phyloP scores from a whole-genome alignment of 1,140 invertebrate species.

The Conus ventricosus region DNA sequence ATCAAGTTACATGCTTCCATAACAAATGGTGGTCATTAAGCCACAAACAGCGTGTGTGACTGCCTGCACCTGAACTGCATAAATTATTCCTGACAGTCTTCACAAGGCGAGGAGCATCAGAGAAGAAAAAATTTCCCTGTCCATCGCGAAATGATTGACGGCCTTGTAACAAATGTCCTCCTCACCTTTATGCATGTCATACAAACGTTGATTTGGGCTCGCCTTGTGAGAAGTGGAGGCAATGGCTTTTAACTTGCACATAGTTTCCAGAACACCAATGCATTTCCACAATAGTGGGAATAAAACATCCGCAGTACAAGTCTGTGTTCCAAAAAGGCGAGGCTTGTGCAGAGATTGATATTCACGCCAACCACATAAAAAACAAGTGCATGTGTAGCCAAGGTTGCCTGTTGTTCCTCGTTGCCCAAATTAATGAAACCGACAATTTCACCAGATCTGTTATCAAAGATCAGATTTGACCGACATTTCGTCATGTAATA shows the following conservation, averaged over 20 bases:
- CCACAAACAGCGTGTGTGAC: background rate
- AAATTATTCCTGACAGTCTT: conserved; percentile 34
- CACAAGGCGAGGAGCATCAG: conserved; percentile 24
- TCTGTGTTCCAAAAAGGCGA: conserved; percentile 22
- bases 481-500: conserved; percentile 29
- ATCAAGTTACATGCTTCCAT: conserved; percentile 13
- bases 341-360: background rate
- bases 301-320: conserved; percentile 1
- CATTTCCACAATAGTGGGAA: conserved; percentile 24
- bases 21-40: conserved; percentile 13
- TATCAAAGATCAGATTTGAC: conserved; percentile 29
- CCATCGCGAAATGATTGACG: background rate
- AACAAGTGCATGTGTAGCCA: conserved; percentile 26
- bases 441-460: background rate
- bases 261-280: background rate
- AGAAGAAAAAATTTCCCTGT: conserved; percentile 27
- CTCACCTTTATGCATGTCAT: conserved; percentile 24
- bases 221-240: conserved; percentile 13
- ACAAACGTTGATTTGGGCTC: conserved; percentile 31
- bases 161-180: conserved; percentile 5
- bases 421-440: conserved; percentile 3
- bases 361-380: conserved; percentile 28
- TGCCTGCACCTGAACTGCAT: background rate
- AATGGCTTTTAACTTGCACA: conserved; percentile 22
- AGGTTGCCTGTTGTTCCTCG: too few species aligned